Conservation (phyloP, 2,888 invertebrate species). For the Sphaeridia pumilis region DNA sequence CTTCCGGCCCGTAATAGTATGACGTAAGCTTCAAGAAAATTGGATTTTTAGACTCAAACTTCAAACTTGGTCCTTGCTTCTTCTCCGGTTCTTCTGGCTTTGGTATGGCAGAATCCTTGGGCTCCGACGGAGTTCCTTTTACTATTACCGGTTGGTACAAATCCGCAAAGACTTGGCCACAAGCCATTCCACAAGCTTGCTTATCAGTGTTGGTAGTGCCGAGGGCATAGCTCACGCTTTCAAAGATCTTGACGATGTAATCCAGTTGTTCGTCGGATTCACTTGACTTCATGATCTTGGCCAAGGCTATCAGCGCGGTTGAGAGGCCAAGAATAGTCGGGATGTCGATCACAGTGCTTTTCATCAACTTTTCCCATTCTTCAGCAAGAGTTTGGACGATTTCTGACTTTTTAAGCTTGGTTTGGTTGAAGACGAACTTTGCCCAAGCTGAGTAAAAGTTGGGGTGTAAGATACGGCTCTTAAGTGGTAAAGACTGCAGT, state of each 20-base stretch:
- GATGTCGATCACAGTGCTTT: neutral
- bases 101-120: neutral
- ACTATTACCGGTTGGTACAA: neutral
- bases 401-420: neutral
- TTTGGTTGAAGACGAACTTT: neutral
- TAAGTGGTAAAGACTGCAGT: neutral
- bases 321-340: neutral
- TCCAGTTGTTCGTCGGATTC: neutral
- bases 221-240: slow-evolving; percentile 22
- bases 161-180: slow-evolving; percentile 27
- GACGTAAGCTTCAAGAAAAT: slow-evolving; percentile 16
- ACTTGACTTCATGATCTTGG: slow-evolving; percentile 17
- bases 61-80: slow-evolving; percentile 11
- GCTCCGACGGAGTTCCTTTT: neutral
- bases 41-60: slow-evolving; percentile 20
- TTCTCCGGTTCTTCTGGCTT: neutral
- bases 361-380: slow-evolving; percentile 1
- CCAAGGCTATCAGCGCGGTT: slow-evolving; percentile 20
- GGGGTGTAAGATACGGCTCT: slow-evolving; percentile 3
- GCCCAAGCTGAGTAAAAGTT: slow-evolving; percentile 5
- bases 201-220: slow-evolving; percentile 25
- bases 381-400: neutral
- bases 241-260: slow-evolving; percentile 11
- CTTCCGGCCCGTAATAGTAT: neutral
- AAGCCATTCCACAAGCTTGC: slow-evolving; percentile 30